These are phyloP conservation scores for Asobara japonica DNA, from an alignment of 1,140 invertebrate species.

Conservation along the genomic window DNA sequence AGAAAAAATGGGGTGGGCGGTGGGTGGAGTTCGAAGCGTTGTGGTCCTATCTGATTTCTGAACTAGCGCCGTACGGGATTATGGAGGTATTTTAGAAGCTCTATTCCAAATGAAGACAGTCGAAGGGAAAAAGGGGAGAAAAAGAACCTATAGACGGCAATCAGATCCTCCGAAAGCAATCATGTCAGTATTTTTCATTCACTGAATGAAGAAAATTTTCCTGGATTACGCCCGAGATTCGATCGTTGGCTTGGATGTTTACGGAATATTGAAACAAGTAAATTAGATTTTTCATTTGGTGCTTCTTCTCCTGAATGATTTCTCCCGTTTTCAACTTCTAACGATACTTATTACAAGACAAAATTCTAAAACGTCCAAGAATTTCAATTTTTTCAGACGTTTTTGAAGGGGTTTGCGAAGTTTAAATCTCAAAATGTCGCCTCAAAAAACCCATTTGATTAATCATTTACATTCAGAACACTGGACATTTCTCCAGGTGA, in stretches of 20 bases:
- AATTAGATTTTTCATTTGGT: too few species aligned
- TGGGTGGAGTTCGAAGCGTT: neutral
- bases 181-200: neutral
- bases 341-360: too few species aligned
- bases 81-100: neutral
- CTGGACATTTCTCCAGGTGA: too few species aligned
- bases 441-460: too few species aligned
- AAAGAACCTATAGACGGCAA: neutral
- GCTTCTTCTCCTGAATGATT: too few species aligned
- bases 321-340: too few species aligned
- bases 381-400: too few species aligned
- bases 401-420: too few species aligned
- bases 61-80: neutral
- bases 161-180: neutral
- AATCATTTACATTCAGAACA: too few species aligned
- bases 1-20: neutral
- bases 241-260: neutral
- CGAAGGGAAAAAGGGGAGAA: neutral
- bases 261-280: neutral
- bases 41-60: neutral
- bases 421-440: too few species aligned
- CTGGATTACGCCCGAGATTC: neutral
- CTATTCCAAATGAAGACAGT: neutral
- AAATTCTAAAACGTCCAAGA: too few species aligned
- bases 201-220: neutral